phyloP scores from a whole-genome alignment of 2,888 invertebrate species.

The Germaria angustata region DNA sequence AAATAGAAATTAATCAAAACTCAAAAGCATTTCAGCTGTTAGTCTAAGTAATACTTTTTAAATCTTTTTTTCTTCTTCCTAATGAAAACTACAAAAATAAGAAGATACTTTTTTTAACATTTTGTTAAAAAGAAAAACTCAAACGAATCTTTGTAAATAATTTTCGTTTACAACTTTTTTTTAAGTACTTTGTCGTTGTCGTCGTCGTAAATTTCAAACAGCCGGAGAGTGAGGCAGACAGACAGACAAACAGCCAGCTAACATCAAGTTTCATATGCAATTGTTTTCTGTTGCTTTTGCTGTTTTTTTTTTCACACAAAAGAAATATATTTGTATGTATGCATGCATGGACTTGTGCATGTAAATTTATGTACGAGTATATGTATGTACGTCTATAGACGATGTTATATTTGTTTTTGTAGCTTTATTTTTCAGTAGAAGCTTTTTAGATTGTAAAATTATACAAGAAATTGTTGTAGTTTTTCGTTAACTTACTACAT shows the following conservation, averaged over 20 bases:
- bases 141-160: constrained; percentile 49
- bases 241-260: neutral
- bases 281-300: constrained; percentile 33
- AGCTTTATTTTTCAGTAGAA: constrained; percentile 46
- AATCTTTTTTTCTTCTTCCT: neutral
- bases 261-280: constrained; percentile 39
- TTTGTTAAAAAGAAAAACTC: constrained; percentile 29
- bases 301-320: constrained; percentile 14
- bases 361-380: neutral
- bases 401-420: constrained; percentile 9
- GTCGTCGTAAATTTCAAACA: constrained; percentile 29
- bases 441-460: constrained; percentile 61
- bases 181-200: constrained; percentile 22
- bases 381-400: constrained; percentile 26
- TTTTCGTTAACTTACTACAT: constrained; percentile 33
- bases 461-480: constrained; percentile 47
- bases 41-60: neutral
- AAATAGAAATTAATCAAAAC: constrained; percentile 13
- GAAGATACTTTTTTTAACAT: neutral
- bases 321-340: neutral
- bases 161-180: constrained; percentile 42
- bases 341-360: neutral
- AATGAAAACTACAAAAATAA: constrained; percentile 10
- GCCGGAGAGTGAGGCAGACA: neutral
- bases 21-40: constrained; percentile 20